Conservation (phyloP, 2,113 vertebrate species). For the Brienomyrus longianalis region DNA sequence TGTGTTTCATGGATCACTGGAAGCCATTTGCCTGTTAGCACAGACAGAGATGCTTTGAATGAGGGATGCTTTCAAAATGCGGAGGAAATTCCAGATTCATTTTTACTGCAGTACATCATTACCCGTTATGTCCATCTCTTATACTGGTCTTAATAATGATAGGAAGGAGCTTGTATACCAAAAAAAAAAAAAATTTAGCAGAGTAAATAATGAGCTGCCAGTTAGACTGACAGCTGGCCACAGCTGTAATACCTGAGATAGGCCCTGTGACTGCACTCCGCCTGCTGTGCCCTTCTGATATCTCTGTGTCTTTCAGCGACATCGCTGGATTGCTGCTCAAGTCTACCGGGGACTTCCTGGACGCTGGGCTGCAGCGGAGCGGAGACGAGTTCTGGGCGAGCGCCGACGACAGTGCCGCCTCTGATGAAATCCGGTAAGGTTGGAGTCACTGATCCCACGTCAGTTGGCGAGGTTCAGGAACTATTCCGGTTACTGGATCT, state of each 20-base stretch:
- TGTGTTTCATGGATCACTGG: neutral
- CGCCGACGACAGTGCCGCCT: conserved; percentile 80
- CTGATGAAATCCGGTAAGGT: conserved; percentile 86
- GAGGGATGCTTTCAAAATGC: neutral
- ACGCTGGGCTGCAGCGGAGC: conserved; percentile 80
- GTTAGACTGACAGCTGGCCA: neutral
- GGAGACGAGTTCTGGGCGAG: conserved; percentile 85
- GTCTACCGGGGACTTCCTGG: conserved; percentile 90
- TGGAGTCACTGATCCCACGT: neutral
- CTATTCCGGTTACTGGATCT: neutral
- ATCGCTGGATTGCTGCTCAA: conserved; percentile 94
- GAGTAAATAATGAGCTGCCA: neutral
- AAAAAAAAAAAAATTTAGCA: neutral
- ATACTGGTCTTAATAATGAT: neutral
- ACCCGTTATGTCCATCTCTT: neutral
- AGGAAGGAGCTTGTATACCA: neutral
- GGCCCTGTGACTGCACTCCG: neutral
- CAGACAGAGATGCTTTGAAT: neutral
- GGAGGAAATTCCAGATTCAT: neutral
- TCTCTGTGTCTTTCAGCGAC: conserved; percentile 62
- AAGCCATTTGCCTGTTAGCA: neutral
- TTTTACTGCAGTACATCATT: neutral
- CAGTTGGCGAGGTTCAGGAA: neutral
- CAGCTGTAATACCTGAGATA: neutral
- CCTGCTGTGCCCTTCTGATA: neutral